Conservation (phyloP, 2,797 vertebrate species). For the Chelonia mydas region DNA sequence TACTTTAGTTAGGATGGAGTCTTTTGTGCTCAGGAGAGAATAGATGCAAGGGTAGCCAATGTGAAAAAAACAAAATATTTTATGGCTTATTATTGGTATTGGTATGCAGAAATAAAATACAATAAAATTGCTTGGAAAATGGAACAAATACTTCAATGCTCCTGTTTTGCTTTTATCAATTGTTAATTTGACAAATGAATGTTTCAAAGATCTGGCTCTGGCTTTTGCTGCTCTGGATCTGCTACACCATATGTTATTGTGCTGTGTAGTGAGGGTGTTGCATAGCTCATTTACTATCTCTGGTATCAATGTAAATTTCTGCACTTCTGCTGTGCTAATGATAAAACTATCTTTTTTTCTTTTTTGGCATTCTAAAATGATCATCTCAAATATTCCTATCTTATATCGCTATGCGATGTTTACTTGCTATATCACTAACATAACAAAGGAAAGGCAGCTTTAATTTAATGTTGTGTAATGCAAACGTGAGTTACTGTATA, state of each 20-base stretch:
- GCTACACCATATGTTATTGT: constrained; percentile 64
- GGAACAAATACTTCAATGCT: not conserved
- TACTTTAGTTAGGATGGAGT: not conserved
- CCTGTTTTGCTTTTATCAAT: constrained; percentile 41
- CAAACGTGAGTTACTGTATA: constrained; percentile 73
- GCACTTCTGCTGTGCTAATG: not conserved
- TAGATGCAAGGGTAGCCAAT: not conserved
- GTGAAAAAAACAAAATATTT: not conserved
- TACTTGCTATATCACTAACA: constrained; percentile 25
- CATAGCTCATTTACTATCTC: constrained; percentile 47
- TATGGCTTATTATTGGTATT: not conserved
- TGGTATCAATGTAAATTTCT: constrained; percentile 39
- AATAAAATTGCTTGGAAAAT: not conserved
- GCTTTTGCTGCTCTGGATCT: constrained; percentile 54
- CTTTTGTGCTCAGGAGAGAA: not conserved
- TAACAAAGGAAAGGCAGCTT: constrained; percentile 52
- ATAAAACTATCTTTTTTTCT: not conserved
- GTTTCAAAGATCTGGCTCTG: constrained; percentile 39
- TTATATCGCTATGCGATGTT: constrained; percentile 18
- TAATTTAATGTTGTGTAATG: constrained; percentile 57
- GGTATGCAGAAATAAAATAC: not conserved
- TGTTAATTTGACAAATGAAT: constrained; percentile 63
- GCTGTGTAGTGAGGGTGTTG: not conserved
- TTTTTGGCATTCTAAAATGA: constrained; percentile 12
- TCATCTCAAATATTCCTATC: constrained; percentile 28